These are phyloP conservation scores for Gryon sp. DNA, from an alignment of 1,140 invertebrate genomes.

Conservation along the genomic window DNA sequence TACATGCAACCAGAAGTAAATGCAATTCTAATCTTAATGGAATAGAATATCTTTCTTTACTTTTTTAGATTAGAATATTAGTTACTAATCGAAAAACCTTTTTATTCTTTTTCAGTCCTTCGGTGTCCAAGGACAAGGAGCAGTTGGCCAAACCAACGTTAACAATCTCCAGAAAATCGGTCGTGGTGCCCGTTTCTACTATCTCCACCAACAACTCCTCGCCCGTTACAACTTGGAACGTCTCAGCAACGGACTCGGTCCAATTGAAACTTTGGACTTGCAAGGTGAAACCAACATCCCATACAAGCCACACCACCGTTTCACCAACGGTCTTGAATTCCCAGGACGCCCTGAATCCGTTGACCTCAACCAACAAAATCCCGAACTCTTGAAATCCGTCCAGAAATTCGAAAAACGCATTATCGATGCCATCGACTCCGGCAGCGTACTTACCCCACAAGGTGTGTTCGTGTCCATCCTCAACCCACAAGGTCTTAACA, in stretches of 20 bases:
- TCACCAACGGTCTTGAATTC: constrained; percentile 83
- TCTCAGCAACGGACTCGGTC: constrained; percentile 76
- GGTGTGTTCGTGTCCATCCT: constrained; percentile 73
- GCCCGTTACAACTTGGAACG: constrained; percentile 79
- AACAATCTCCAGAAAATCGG: constrained; percentile 57
- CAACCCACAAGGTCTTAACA: constrained; percentile 76
- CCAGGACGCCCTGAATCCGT: constrained; percentile 81
- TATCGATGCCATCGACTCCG: constrained; percentile 83
- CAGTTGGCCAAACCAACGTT: constrained; percentile 6
- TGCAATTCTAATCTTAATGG: too few relatives aligned
- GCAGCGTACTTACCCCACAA: constrained; percentile 81
- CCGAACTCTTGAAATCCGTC: constrained; percentile 76
- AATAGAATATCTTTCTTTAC: not conserved
- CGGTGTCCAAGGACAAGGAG: constrained; percentile 19
- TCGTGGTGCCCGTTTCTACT: constrained; percentile 76
- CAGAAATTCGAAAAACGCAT: constrained; percentile 82
- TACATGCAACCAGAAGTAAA: constrained; percentile 77
- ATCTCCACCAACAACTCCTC: constrained; percentile 80
- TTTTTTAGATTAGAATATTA: not conserved
- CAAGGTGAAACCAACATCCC: constrained; percentile 80
- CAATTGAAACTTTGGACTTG: constrained; percentile 70
- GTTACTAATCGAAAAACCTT: not conserved
- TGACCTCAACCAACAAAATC: constrained; percentile 78
- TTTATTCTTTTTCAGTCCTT: constrained; percentile 23
- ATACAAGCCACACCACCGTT: constrained; percentile 82